Evolutionary conservation across 2,113 vertebrate genomes (phyloP).

Genomic region (Heliornis fulica): DNA sequence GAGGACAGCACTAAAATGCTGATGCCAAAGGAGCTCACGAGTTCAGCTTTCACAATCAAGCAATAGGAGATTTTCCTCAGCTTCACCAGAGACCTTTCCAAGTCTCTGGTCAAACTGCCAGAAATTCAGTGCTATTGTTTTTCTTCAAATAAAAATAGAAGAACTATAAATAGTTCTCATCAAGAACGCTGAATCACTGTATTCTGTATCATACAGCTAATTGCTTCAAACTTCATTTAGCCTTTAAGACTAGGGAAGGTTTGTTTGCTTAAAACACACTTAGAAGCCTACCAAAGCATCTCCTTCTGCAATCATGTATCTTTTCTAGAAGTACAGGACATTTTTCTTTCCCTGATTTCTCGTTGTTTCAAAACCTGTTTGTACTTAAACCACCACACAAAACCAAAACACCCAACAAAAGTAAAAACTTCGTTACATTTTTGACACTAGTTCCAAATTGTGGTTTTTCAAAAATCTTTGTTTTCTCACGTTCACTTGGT

Average conservation of each 20-base stretch:
- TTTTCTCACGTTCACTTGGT: background rate
- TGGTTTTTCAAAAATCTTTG: background rate
- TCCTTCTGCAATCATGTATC: background rate
- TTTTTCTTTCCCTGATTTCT: background rate
- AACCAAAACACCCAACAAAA: background rate
- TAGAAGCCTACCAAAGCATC: background rate
- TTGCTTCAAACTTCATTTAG: background rate
- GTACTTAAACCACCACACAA: background rate
- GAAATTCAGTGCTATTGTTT: slow-evolving; percentile 56
- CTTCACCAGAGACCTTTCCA: background rate
- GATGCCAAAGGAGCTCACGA: background rate
- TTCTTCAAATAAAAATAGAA: slow-evolving; percentile 47
- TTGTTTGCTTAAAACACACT: background rate
- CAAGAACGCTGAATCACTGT: slow-evolving; percentile 41
- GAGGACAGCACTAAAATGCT: background rate
- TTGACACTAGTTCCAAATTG: background rate
- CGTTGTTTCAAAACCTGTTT: background rate
- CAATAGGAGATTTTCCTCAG: background rate
- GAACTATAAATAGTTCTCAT: slow-evolving; percentile 32
- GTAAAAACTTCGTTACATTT: background rate
- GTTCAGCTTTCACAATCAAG: background rate
- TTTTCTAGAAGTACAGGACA: rapidly evolving
- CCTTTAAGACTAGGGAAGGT: background rate
- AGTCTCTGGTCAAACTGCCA: background rate
- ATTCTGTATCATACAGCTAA: slow-evolving; percentile 9